Evolutionary conservation across 2,113 vertebrate species (phyloP), one percentile per base, ranked within the genome.

Genomic region (Grammomys surdaster): DNA sequence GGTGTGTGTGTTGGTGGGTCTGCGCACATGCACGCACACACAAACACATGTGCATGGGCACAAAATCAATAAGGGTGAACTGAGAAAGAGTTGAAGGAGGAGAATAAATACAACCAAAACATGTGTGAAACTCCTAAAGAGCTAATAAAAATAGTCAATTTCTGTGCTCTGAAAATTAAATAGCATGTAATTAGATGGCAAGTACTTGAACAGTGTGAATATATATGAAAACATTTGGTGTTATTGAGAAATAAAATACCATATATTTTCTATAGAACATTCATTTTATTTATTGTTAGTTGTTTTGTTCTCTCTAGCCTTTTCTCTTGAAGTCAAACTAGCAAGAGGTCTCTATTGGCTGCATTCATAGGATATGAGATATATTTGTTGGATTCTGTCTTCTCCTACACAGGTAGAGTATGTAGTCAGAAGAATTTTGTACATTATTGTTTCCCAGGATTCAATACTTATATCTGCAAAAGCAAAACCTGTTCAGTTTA

Each of bases 391-490:
- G 3, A 43, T 22, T 54, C 17, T 54, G 14, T 92, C 40, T 77
- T 89, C 28, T 91, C 24, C 43, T 63, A 40, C 3, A 82, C 36
- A 85, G 33, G 80, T 31, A 67, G 46, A 95, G 11, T 10, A 78
- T 46, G 31, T 43, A 67, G 82, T 93, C 56, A 31, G 56, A 90
- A 86, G 10, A 48, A 26, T 65, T 48, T n/a, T 1, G 72, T 48
- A 82, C 43, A 63, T 80, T 96, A 46, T 81, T 88, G 67, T 92
- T 91, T 90, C 26, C 6, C 14, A 95, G 76, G 14, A 89, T 9
- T 54, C 36, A 86, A 60, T 58, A 92, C 7, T 43, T 24, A 10
- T 81, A 1, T 51, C 8, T 78, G 7, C 75, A 81, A 69, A 76
- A 67, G 20, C 46, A 67, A 90, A 90, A 51, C 11, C 14, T 67